Conservation (phyloP, 2,113 vertebrate genomes). For the Leucopsar rothschildi region DNA sequence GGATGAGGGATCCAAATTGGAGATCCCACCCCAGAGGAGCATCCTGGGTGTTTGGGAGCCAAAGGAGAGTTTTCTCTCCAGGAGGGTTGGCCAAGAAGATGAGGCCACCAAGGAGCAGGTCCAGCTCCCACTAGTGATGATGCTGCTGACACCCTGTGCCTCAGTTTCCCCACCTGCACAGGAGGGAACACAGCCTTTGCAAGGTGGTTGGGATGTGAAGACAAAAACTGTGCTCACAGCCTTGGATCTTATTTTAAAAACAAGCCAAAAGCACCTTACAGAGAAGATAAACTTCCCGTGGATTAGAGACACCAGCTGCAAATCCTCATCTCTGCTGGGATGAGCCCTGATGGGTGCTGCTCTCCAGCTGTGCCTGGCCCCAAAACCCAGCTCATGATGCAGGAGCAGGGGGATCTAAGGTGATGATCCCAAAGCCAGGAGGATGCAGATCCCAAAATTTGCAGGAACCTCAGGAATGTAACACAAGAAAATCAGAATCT, state of each 20-base stretch:
- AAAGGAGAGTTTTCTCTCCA: background rate
- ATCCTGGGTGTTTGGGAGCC: background rate
- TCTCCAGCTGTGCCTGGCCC: background rate
- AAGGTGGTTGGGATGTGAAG: background rate
- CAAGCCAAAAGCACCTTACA: background rate
- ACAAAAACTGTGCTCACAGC: background rate
- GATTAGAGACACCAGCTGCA: background rate
- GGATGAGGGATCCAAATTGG: accelerated
- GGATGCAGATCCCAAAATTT: background rate
- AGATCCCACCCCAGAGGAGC: background rate
- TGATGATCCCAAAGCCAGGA: background rate
- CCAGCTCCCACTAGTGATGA: background rate
- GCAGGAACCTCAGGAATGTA: background rate
- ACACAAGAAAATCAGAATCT: background rate
- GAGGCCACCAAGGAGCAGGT: background rate
- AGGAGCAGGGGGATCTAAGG: accelerated
- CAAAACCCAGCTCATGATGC: background rate
- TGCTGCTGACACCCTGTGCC: background rate
- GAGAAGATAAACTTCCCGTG: accelerated
- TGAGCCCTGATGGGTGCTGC: background rate
- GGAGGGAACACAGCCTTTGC: background rate
- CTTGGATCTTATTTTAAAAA: background rate
- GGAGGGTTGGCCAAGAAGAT: background rate
- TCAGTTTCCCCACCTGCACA: background rate
- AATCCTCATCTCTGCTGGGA: background rate